phyloP scores from a whole-genome alignment of 2,888 invertebrate genomes.

The Brachycybe producta region DNA sequence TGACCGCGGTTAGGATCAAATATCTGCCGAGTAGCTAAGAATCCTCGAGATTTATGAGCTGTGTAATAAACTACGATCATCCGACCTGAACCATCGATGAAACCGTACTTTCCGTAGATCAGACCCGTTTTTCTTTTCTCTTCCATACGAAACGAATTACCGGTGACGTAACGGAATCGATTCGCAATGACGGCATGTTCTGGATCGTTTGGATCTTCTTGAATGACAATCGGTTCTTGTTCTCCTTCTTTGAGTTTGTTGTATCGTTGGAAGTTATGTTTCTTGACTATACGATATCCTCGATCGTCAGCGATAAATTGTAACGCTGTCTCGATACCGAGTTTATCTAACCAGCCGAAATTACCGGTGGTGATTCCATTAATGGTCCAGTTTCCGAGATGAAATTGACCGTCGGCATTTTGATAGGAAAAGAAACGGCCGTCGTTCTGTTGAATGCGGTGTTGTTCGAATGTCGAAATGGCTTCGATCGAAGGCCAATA shows the following conservation, averaged over 20 bases:
- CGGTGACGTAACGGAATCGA: constrained; percentile 15
- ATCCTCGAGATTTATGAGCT: constrained; percentile 19
- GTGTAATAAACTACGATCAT: constrained; percentile 20
- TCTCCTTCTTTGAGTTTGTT: background rate
- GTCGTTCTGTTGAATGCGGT: constrained; percentile 11
- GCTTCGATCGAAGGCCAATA: background rate
- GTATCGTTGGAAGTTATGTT: constrained; percentile 10
- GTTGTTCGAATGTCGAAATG: constrained; percentile 10
- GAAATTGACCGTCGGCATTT: constrained; percentile 19
- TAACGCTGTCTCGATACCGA: constrained; percentile 18
- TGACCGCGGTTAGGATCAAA: constrained; percentile 8
- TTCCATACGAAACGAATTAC: constrained; percentile 18
- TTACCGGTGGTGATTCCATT: constrained; percentile 12
- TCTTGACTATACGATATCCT: constrained; percentile 18
- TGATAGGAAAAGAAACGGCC: constrained; percentile 18
- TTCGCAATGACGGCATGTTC: constrained; percentile 9
- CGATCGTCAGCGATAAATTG: constrained; percentile 20
- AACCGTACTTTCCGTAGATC: constrained; percentile 22
- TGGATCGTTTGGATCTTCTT: constrained; percentile 15
- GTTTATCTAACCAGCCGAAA: constrained; percentile 19
- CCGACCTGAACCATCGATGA: constrained; percentile 18
- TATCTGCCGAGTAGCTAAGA: constrained; percentile 16
- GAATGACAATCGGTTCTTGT: constrained; percentile 3
- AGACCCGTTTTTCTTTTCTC: constrained; percentile 18
- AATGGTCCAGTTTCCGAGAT: constrained; percentile 18